Evolutionary conservation across 2,113 vertebrate species (phyloP).

Genomic region (Cynopterus brachyotis): DNA sequence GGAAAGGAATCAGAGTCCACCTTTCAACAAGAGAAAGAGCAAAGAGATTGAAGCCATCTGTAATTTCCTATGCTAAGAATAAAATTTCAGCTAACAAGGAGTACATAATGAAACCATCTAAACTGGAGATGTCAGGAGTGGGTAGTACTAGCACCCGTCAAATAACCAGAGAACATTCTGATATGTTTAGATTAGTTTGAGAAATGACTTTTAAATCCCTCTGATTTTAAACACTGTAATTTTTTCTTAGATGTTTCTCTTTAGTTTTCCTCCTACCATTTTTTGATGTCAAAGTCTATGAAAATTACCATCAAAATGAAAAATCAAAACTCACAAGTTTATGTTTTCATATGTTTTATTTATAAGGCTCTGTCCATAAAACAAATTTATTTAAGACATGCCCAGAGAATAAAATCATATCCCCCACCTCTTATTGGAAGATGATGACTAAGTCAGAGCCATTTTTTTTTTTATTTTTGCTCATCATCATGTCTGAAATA

Average conservation of each 20-base stretch:
- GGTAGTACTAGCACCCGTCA: not conserved
- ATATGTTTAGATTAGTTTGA: not conserved
- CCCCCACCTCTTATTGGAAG: not conserved
- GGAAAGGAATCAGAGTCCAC: not conserved
- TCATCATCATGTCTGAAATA: not conserved
- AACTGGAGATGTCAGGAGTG: not conserved
- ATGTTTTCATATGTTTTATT: not conserved
- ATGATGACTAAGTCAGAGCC: not conserved
- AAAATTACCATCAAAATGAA: slow-evolving; percentile 33
- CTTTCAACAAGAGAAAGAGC: not conserved
- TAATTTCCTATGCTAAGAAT: not conserved
- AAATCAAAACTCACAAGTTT: not conserved
- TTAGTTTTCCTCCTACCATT: not conserved
- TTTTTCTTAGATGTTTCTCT: not conserved
- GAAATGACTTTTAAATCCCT: slow-evolving; percentile 43
- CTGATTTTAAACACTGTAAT: slow-evolving; percentile 16
- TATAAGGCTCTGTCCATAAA: not conserved
- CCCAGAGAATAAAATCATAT: not conserved
- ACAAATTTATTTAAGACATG: not conserved
- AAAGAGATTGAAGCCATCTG: not conserved
- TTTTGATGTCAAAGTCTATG: not conserved
- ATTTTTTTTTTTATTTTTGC: not conserved
- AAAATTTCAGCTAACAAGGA: not conserved
- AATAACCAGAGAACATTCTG: not conserved
- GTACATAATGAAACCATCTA: not conserved